Conservation (phyloP, 2,797 vertebrate genomes). For the Hippocampus kuda region DNA sequence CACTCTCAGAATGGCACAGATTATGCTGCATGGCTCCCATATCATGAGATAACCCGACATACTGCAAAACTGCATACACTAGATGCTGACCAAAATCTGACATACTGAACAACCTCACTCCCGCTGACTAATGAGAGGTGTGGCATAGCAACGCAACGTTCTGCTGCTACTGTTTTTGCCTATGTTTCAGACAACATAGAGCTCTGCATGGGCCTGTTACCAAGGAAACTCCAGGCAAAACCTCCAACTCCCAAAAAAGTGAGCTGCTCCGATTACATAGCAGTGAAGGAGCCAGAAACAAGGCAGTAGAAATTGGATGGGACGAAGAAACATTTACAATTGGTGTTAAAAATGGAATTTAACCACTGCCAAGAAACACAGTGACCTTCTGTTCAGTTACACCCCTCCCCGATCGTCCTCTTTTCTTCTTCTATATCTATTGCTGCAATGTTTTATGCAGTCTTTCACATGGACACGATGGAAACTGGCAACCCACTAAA, state of each 20-base stretch:
- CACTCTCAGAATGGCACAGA: conserved; percentile 28
- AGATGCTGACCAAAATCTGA: not conserved
- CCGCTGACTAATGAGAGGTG: conserved; percentile 14
- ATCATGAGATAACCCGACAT: conserved; percentile 2
- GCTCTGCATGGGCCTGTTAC: conserved; percentile 56
- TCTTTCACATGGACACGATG: not conserved
- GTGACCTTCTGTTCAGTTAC: conserved; percentile 11
- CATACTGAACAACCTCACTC: not conserved
- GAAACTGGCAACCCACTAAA: not conserved
- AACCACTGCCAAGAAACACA: conserved; percentile 3
- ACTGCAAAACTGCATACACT: not conserved
- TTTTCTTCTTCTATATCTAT: conserved; percentile 13
- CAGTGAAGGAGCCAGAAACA: not conserved
- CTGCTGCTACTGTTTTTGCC: not conserved
- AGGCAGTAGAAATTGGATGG: not conserved
- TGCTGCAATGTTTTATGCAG: not conserved
- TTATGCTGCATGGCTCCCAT: conserved; percentile 40
- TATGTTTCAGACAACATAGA: conserved; percentile 32
- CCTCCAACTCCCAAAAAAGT: conserved; percentile 9
- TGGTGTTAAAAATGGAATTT: not conserved
- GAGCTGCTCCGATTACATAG: not conserved
- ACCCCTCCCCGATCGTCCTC: conserved; percentile 13
- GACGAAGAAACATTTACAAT: not conserved
- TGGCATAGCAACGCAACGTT: not conserved
- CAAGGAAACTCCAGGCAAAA: conserved; percentile 52